Evolutionary conservation across 2,113 vertebrate species (phyloP).

Genomic region (Aptenodytes forsteri): DNA sequence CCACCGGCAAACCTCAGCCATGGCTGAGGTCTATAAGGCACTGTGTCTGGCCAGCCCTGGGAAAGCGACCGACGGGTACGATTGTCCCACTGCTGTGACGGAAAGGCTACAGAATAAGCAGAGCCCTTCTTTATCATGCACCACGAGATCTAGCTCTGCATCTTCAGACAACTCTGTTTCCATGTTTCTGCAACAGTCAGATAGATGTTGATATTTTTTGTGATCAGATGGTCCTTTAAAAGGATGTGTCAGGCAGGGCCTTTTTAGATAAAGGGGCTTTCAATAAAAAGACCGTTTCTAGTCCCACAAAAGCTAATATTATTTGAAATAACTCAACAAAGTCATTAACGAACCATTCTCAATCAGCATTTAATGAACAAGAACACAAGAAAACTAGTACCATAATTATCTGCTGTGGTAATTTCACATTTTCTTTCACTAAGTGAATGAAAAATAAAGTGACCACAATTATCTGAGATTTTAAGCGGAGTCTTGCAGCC

Average conservation of each 20-base stretch:
- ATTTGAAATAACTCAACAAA: background rate
- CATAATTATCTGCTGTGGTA: background rate
- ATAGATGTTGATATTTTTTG: background rate
- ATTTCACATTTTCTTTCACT: background rate
- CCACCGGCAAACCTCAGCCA: background rate
- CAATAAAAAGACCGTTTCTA: background rate
- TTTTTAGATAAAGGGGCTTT: background rate
- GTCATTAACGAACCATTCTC: background rate
- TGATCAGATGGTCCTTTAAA: background rate
- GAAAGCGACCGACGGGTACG: too few species aligned
- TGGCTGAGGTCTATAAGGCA: rapidly evolving
- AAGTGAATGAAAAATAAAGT: background rate
- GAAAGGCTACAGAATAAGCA: background rate
- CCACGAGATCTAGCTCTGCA: background rate
- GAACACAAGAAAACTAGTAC: background rate
- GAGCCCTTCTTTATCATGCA: background rate
- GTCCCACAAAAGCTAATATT: background rate
- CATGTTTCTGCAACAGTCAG: background rate
- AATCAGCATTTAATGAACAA: background rate
- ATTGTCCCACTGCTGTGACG: background rate
- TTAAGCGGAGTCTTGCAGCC: background rate
- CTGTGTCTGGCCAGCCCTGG: rapidly evolving
- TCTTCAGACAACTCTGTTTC: background rate
- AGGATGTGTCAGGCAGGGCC: background rate
- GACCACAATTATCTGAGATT: background rate